A percentile compares a stretch with the other conserved stretches of the same genome.
Evolutionary conservation across 2,113 vertebrate species (phyloP).

Genomic region (Oostethus manadensis): DNA sequence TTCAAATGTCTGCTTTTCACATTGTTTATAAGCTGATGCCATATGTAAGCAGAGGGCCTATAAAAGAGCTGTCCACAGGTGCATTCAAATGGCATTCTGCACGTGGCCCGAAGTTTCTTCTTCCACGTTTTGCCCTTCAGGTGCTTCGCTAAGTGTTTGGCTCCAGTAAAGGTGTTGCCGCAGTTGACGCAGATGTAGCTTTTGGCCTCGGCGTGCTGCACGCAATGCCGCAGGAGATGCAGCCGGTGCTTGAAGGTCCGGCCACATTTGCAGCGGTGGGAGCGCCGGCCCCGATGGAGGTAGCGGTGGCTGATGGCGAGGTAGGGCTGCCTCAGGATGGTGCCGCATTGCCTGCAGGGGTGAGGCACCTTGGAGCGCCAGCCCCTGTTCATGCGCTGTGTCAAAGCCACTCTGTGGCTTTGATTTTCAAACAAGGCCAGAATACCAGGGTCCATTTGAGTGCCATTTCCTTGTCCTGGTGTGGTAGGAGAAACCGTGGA

Average conservation of each 20-base stretch:
- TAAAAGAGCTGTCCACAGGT: constrained; percentile 67
- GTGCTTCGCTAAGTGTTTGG: constrained; percentile 45
- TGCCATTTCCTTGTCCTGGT: too few relatives aligned
- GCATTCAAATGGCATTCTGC: constrained; percentile 64
- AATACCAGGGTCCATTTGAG: constrained; percentile 5
- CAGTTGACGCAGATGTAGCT: constrained; percentile 73
- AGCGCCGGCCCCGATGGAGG: constrained; percentile 59
- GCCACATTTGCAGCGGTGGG: constrained; percentile 71
- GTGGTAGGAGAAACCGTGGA: too few relatives aligned
- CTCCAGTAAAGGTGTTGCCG: constrained; percentile 53
- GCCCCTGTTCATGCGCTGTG: constrained; percentile 44
- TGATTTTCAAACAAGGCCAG: constrained; percentile 60
- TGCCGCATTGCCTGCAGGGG: constrained; percentile 67
- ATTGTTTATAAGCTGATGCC: constrained; percentile 71
- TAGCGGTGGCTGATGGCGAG: constrained; percentile 69
- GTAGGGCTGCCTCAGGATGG: constrained; percentile 61
- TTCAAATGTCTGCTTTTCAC: constrained; percentile 22
- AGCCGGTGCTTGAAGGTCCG: constrained; percentile 61
- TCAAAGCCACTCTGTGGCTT: constrained; percentile 43
- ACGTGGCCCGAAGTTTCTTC: constrained; percentile 31
- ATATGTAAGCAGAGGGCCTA: constrained; percentile 70
- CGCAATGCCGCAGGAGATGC: constrained; percentile 73
- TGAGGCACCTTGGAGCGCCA: constrained; percentile 60
- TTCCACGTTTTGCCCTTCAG: constrained; percentile 10
- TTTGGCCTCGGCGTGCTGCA: constrained; percentile 68